These are phyloP conservation scores for Pangasius larnaudii DNA, from an alignment of 2,797 vertebrate species.

Conservation along the genomic window DNA sequence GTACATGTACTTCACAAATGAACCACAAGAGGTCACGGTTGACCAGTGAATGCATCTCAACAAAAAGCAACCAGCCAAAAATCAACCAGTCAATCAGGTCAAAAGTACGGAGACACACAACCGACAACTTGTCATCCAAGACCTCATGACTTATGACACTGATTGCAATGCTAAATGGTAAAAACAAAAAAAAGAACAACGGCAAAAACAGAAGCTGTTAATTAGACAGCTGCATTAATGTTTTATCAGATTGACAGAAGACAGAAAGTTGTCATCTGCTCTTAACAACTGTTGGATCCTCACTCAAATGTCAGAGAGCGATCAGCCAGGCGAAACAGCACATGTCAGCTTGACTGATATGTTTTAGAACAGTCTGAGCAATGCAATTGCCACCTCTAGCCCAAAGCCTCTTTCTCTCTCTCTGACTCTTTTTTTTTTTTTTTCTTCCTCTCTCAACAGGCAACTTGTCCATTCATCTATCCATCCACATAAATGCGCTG, in stretches of 20 bases:
- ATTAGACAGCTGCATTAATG: conserved; percentile 67
- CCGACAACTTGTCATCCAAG: conserved; percentile 17
- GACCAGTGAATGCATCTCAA: conserved; percentile 64
- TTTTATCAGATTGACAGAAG: conserved; percentile 60
- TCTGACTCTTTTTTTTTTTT: conserved; percentile 11
- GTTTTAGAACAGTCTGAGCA: conserved; percentile 60
- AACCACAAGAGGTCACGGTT: conserved; percentile 76
- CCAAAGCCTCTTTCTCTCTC: conserved; percentile 30
- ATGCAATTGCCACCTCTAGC: conserved; percentile 47
- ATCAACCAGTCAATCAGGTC: background rate
- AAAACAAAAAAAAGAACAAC: conserved; percentile 40
- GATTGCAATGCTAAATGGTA: conserved; percentile 41
- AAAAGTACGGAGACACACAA: background rate
- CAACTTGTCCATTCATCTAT: conserved; percentile 55
- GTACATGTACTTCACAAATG: conserved; percentile 29
- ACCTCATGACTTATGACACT: conserved; percentile 61
- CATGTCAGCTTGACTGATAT: conserved; percentile 64
- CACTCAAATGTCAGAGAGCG: conserved; percentile 49
- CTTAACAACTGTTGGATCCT: conserved; percentile 41
- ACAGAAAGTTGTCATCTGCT: conserved; percentile 58
- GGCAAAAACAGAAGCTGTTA: conserved; percentile 54
- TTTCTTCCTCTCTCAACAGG: conserved; percentile 65
- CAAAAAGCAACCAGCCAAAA: background rate
- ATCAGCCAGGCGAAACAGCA: conserved; percentile 50
- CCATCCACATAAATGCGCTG: conserved; percentile 65